These are phyloP conservation scores for Junonia oenone DNA, from an alignment of 2,888 invertebrate genomes.

Conservation along the genomic window DNA sequence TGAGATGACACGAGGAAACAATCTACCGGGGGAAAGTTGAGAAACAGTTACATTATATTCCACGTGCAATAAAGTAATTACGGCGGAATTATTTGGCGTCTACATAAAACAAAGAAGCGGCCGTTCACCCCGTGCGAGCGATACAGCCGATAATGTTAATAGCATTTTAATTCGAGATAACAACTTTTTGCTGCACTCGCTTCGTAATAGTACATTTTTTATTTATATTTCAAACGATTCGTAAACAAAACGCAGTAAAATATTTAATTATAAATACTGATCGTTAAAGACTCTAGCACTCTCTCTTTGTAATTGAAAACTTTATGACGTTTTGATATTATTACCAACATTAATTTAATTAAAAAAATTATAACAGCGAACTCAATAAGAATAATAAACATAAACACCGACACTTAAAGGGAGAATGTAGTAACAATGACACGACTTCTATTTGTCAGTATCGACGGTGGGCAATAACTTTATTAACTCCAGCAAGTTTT, in stretches of 20 bases:
- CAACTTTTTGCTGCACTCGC: constrained; percentile 11
- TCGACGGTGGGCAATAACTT: neutral
- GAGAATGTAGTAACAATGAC: neutral
- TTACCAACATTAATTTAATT: neutral
- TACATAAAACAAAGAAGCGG: constrained; percentile 27
- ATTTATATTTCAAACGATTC: neutral
- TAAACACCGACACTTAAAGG: neutral
- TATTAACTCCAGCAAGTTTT: constrained; percentile 1
- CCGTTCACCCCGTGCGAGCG: constrained; percentile 23
- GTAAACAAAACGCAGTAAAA: neutral
- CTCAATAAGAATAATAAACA: neutral
- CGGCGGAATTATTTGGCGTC: constrained; percentile 19
- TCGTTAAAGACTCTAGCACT: neutral
- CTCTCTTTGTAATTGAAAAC: neutral
- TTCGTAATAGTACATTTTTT: neutral
- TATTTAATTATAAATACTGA: neutral
- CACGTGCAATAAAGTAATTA: constrained; percentile 25
- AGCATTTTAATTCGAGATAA: constrained; percentile 22
- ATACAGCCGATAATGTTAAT: constrained; percentile 28
- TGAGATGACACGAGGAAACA: neutral
- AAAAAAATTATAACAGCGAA: neutral
- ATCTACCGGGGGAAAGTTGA: constrained; percentile 5
- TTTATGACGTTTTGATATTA: neutral
- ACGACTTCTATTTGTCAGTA: neutral
- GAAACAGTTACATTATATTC: constrained; percentile 16